Conservation (phyloP, 1,140 invertebrate genomes). For the Diorhabda elongata region DNA sequence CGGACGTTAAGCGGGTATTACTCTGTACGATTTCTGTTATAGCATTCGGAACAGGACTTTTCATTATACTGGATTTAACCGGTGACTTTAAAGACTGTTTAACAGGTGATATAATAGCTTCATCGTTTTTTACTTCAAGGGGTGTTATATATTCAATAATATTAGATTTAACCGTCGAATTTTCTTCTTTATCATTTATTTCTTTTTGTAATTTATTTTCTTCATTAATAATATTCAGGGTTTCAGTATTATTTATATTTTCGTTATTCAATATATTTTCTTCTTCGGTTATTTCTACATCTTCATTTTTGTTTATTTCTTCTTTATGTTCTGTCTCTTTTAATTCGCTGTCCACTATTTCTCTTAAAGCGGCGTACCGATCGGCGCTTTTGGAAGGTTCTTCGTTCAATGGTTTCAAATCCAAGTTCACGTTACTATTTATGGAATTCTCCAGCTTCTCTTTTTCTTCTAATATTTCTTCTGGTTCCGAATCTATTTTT, state of each 20-base stretch:
- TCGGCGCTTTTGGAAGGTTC: slow-evolving; percentile 48
- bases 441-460: slow-evolving; percentile 37
- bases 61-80: slow-evolving; percentile 22
- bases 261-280: slow-evolving; percentile 20
- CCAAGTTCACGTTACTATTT: slow-evolving; percentile 13
- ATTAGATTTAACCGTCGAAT: slow-evolving; percentile 23
- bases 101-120: slow-evolving; percentile 29
- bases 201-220: slow-evolving; percentile 34
- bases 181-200: slow-evolving; percentile 28
- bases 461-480: slow-evolving; percentile 46
- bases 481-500: slow-evolving; percentile 47
- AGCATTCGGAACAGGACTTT: slow-evolving; percentile 45
- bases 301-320: slow-evolving; percentile 40
- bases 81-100: slow-evolving; percentile 32
- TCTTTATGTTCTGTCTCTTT: slow-evolving; percentile 28
- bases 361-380: slow-evolving; percentile 65
- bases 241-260: slow-evolving; percentile 17
- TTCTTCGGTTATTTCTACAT: slow-evolving; percentile 42
- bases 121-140: slow-evolving; percentile 34
- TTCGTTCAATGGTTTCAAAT: slow-evolving; percentile 32
- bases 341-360: slow-evolving; percentile 56
- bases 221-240: slow-evolving; percentile 39
- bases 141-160: slow-evolving; percentile 41
- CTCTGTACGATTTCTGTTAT: slow-evolving; percentile 44
- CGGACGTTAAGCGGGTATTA: slow-evolving; percentile 48